Base-by-base conservation (phyloP, 2,113 vertebrate species). In the Gyps fulvus region DNA sequence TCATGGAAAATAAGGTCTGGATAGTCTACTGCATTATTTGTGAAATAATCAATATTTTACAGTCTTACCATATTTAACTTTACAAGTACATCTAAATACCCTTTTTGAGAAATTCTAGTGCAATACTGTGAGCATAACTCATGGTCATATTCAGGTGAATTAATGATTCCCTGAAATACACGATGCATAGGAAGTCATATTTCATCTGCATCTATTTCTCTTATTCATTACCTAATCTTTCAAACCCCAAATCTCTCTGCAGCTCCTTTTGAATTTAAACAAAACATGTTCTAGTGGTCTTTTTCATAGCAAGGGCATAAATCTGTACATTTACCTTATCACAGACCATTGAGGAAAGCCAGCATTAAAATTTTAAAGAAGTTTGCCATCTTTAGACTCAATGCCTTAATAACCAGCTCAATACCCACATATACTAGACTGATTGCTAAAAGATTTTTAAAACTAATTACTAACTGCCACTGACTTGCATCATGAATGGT, bases 21-120 rank as follows among this genome's bases (percentile, higher is more conserved):
- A 96, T 90, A 95, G 67, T 91, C 89, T 82, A 87, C 74, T 91
- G 81, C 89, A 96, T 96, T 97, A 97, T 97, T 97, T 97, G 93
- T 94, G 83, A 97, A 96, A 96, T 92, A 98, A 98, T 98, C 95
- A 95, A 97, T 98, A 98, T 97, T 97, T 98, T 97, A 97, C 42
- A 47, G 67, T 96, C 93, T 97, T 95, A 96, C 52, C 80, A 95
- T 91, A 97, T 97, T 98, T 97, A 98, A 96, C 97, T 97, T 98
- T 92, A 95, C 38, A 84, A 97, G 92, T 96, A 87, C 65, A 95
- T 96, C 93, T 96, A 98, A 98, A 98, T 85, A 86, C 40, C 40
- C 88, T 95, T 95, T 98, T 95, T 94, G 59, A 98, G 90, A 97
- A 95, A 98, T 97, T 96, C 87, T 96, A 97, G 83, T 93, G 93